phyloP scores from a whole-genome alignment of 2,113 vertebrate species.

The Silurus meridionalis region DNA sequence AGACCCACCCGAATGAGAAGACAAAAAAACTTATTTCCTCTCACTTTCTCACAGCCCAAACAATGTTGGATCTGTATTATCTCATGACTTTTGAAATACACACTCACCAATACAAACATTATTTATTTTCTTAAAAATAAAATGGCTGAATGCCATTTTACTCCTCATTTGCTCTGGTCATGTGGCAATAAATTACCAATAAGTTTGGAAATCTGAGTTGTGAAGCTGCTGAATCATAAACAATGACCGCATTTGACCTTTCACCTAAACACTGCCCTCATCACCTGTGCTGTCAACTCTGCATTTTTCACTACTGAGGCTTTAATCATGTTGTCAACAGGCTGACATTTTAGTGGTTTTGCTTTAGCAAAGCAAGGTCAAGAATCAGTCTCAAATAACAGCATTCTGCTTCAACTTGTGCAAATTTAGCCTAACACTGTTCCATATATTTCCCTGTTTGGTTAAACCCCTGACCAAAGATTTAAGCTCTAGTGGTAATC shows the following conservation, averaged over 20 bases:
- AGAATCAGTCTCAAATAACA: conserved; percentile 5
- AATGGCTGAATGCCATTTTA: background rate
- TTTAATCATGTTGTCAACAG: conserved; percentile 12
- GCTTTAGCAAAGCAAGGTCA: background rate
- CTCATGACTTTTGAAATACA: conserved; percentile 12
- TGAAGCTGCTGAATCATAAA: conserved; percentile 21
- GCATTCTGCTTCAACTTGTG: background rate
- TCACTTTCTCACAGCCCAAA: conserved; percentile 32
- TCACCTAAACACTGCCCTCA: background rate
- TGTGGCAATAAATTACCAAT: conserved; percentile 14
- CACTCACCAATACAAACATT: conserved; percentile 6
- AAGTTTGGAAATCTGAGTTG: conserved; percentile 27
- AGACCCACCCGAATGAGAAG: conserved; percentile 36
- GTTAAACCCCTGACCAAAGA: background rate
- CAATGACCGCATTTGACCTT: conserved; percentile 41
- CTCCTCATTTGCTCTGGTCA: conserved; percentile 29
- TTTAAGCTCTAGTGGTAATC: background rate
- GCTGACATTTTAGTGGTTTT: background rate
- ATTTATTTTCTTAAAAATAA: no score
- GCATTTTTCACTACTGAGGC: background rate
- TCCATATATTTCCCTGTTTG: background rate
- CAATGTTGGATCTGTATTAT: background rate
- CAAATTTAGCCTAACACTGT: background rate
- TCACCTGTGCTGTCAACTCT: conserved; percentile 29
- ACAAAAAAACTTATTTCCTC: conserved; percentile 4